Evolutionary conservation across 2,797 vertebrate species (phyloP).

Genomic region (Eutrigla gurnardus): DNA sequence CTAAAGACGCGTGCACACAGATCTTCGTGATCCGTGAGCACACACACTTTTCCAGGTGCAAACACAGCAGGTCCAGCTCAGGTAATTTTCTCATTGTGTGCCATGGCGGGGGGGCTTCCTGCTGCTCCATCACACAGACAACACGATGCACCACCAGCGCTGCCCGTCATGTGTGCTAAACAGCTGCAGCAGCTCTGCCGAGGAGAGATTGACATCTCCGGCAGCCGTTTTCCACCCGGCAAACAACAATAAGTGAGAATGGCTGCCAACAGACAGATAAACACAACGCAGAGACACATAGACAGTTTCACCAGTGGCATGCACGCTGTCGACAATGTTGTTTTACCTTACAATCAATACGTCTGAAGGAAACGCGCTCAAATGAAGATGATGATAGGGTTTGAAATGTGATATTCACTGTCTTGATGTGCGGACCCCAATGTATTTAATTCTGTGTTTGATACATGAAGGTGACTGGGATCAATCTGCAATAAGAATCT

Average conservation of each 20-base stretch:
- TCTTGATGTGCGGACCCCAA: slow-evolving; percentile 12
- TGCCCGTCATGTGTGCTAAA: slow-evolving; percentile 59
- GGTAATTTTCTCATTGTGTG: slow-evolving; percentile 38
- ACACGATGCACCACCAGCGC: slow-evolving; percentile 49
- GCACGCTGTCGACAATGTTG: slow-evolving; percentile 28
- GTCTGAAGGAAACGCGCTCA: neutral
- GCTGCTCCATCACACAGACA: slow-evolving; percentile 53
- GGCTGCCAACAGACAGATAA: slow-evolving; percentile 53
- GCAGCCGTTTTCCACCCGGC: slow-evolving; percentile 62
- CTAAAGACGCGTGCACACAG: slow-evolving; percentile 52
- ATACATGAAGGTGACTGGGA: slow-evolving; percentile 33
- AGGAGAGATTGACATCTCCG: slow-evolving; percentile 67
- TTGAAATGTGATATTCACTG: slow-evolving; percentile 7
- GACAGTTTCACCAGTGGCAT: slow-evolving; percentile 25
- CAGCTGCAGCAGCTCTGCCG: slow-evolving; percentile 67
- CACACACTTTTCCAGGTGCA: slow-evolving; percentile 31
- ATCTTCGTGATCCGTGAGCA: slow-evolving; percentile 41
- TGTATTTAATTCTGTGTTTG: slow-evolving; percentile 38
- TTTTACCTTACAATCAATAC: neutral
- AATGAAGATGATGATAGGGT: neutral
- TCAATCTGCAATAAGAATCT: slow-evolving; percentile 43
- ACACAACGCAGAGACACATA: slow-evolving; percentile 44
- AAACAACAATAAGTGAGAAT: slow-evolving; percentile 65
- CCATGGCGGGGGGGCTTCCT: slow-evolving; percentile 45
- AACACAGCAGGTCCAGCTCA: slow-evolving; percentile 48